phyloP scores from a whole-genome alignment of 2,113 vertebrate genomes.

The Epinephelus moara region DNA sequence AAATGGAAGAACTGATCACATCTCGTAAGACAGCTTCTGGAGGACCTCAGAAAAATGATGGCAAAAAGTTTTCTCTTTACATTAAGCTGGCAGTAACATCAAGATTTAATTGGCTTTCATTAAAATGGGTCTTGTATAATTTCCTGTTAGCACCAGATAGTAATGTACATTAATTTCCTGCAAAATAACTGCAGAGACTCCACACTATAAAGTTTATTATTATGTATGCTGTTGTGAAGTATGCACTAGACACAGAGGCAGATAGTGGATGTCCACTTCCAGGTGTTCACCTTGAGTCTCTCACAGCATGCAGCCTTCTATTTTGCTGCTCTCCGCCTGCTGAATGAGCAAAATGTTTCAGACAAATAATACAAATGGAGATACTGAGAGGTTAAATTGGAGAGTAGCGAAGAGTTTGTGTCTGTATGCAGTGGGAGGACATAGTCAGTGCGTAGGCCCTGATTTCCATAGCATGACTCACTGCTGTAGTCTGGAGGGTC shows the following conservation, averaged over 20 bases:
- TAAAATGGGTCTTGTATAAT: not conserved
- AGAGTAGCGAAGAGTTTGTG: conserved; percentile 4
- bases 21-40: too few relatives aligned
- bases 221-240: not conserved
- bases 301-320: not conserved
- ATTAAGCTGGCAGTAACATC: too few relatives aligned
- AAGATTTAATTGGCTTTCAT: not conserved
- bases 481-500: conserved; percentile 57
- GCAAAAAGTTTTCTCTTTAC: not conserved
- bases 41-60: too few relatives aligned
- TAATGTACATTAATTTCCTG: not conserved
- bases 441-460: conserved; percentile 16
- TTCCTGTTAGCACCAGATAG: too few relatives aligned
- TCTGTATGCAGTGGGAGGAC: conserved; percentile 27
- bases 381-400: conserved; percentile 31
- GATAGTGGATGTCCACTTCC: not conserved
- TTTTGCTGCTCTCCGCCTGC: conserved; percentile 21
- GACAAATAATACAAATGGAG: conserved; percentile 21
- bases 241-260: not conserved
- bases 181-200: not conserved
- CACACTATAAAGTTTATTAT: not conserved
- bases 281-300: conserved; percentile 8
- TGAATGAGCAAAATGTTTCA: conserved; percentile 26
- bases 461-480: conserved; percentile 57
- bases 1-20: not conserved